Percentiles rank a stretch among this genome's conserved stretches.
These are phyloP conservation scores for Perodicticus potto DNA, from an alignment of 2,797 vertebrate genomes.

Conservation along the genomic window DNA sequence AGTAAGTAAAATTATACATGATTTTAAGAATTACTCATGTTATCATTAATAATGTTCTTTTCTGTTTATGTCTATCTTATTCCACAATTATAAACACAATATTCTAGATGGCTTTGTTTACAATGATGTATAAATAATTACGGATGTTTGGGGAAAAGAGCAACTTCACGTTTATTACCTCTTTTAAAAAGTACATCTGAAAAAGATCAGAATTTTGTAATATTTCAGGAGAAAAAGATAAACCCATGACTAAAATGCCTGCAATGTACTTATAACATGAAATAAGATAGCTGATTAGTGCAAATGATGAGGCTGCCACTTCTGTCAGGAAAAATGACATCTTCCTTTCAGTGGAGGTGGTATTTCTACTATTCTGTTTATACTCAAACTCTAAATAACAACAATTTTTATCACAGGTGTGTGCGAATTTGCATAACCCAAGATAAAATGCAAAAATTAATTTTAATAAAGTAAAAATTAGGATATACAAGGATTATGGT, in stretches of 20 bases:
- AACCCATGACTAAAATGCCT: not conserved
- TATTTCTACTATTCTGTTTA: constrained; percentile 70
- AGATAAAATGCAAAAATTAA: constrained; percentile 65
- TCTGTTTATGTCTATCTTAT: not conserved
- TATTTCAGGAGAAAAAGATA: constrained; percentile 12
- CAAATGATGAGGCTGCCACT: not conserved
- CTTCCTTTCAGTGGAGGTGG: not conserved
- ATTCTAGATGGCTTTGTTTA: not conserved
- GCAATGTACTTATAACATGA: constrained; percentile 34
- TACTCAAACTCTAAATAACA: constrained; percentile 57
- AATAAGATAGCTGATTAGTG: constrained; percentile 39
- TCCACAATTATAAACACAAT: constrained; percentile 10
- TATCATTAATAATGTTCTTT: not conserved
- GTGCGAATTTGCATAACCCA: constrained; percentile 65
- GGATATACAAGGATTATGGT: constrained; percentile 64
- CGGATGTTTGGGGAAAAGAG: not conserved
- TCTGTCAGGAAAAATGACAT: not conserved
- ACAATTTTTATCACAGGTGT: constrained; percentile 73
- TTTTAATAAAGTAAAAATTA: constrained; percentile 76
- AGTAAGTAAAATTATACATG: not conserved
- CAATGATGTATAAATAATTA: not conserved
- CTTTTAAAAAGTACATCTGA: not conserved
- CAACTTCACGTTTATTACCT: not conserved
- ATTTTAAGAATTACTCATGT: not conserved
- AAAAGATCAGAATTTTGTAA: not conserved